phyloP scores from a whole-genome alignment of 2,888 invertebrate genomes.

The Cerastis rubricosa region DNA sequence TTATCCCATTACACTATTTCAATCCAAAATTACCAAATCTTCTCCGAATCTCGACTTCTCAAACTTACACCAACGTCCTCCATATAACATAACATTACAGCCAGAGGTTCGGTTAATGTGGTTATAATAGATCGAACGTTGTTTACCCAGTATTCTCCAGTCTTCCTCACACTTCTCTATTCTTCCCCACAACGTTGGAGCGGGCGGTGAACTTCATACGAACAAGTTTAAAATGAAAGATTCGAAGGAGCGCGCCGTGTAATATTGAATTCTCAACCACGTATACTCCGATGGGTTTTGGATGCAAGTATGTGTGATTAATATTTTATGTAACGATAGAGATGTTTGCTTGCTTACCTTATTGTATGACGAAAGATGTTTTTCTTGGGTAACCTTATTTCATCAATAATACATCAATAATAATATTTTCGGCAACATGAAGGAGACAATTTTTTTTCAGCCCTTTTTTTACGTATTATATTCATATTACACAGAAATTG shows the following conservation, averaged over 20 bases:
- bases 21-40: conserved; percentile 16
- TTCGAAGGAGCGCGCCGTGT: conserved; percentile 71
- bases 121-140: conserved; percentile 70
- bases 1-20: conserved; percentile 30
- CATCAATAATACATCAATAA: no score
- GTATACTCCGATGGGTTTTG: conserved; percentile 50
- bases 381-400: background rate
- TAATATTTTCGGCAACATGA: background rate
- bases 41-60: conserved; percentile 23
- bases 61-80: conserved; percentile 9
- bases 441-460: background rate
- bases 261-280: conserved; percentile 65
- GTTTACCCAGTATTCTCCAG: conserved; percentile 69
- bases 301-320: conserved; percentile 47
- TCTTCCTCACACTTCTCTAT: conserved; percentile 46
- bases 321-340: conserved; percentile 30
- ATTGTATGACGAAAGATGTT: background rate
- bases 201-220: conserved; percentile 70
- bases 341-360: background rate
- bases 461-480: no score
- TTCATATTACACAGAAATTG: no score
- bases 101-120: conserved; percentile 54
- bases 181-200: conserved; percentile 38
- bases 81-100: conserved; percentile 30
- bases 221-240: conserved; percentile 85